Evolutionary conservation across 2,888 invertebrate genomes (phyloP), one percentile per base, ranked within the genome.

Genomic region (Drosophila aldrichi): DNA sequence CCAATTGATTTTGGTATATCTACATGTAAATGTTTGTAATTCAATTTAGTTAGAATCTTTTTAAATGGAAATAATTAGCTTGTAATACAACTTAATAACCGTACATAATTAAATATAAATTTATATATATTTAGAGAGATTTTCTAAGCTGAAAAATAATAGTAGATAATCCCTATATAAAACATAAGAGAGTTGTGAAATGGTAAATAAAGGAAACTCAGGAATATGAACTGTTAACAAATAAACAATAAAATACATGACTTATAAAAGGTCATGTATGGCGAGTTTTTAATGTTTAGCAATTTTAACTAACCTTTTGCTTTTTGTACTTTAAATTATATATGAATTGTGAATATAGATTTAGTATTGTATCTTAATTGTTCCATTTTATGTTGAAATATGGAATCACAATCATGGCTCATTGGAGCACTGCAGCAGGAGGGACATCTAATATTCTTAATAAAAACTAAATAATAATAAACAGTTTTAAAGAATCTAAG

Each of bases 31-130:
- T 38, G 25, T n/a, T 54, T 25, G n/a, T 36, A 40, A 54, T 54
- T 29, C 40, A 54, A 54, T 40, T 54, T 40, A 54, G 38, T 29
- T 40, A 54, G 25, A 25, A 40, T 49, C 29, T 36, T 51, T 51
- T 14, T 5, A 34, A 51, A 8, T 34, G 20, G 9, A 36, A 52
- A 9, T 34, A 22, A 22, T 36, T 40, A 40, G 25, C 14, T n/a
- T 18, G 2, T 54, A 32, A 40, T 25, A 3, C 38, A 38, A 14
- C 54, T 54, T 36, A 40, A 54, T 29, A 38, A 18, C 9, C 38
- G 7, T 25, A 54, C 7, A 38, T 18, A 40, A 22, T n/a, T 29
- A 48, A 32, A 34, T 22, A 16, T 52, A 46, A 25, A 46, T 46
- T 29, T 25, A 52, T 36, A 29, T 48, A 48, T 32, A 32, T 29